Conservation (phyloP, 2,797 vertebrate species). For the Neosilurus hyrtlii region DNA sequence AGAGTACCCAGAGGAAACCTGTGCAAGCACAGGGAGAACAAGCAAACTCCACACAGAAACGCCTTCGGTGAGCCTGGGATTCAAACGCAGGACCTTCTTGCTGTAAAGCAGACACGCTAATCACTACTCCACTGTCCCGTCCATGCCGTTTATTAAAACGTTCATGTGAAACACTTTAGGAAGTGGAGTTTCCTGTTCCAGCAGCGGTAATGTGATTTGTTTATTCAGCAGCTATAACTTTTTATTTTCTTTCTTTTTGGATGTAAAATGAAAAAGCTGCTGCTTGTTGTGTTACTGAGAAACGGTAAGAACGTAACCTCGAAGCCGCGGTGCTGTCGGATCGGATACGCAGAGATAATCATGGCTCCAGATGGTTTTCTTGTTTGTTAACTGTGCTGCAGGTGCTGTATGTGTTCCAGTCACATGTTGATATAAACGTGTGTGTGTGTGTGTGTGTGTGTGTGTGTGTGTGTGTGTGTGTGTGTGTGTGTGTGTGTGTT, state of each 20-base stretch:
- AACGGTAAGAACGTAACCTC: background rate
- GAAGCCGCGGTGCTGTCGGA: no score
- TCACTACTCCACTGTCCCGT: no score
- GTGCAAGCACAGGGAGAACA: no score
- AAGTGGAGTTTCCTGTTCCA: background rate
- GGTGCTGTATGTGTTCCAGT: background rate
- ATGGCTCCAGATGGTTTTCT: background rate
- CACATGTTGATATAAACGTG: background rate
- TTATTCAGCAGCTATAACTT: background rate
- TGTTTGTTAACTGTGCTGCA: background rate
- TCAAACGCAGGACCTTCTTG: no score
- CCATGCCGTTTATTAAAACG: no score
- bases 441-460: background rate
- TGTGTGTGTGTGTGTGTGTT: constrained; percentile 52
- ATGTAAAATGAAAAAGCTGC: background rate
- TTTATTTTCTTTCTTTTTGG: background rate
- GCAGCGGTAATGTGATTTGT: background rate
- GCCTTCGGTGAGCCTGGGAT: no score
- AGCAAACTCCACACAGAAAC: no score
- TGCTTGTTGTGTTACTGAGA: background rate
- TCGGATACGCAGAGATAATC: background rate
- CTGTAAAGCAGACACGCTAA: no score
- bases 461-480: constrained; percentile 10
- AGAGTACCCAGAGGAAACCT: no score
- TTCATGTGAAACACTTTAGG: background rate